These are phyloP conservation scores for Alosa sapidissima DNA, from an alignment of 2,797 vertebrate species.

Conservation along the genomic window DNA sequence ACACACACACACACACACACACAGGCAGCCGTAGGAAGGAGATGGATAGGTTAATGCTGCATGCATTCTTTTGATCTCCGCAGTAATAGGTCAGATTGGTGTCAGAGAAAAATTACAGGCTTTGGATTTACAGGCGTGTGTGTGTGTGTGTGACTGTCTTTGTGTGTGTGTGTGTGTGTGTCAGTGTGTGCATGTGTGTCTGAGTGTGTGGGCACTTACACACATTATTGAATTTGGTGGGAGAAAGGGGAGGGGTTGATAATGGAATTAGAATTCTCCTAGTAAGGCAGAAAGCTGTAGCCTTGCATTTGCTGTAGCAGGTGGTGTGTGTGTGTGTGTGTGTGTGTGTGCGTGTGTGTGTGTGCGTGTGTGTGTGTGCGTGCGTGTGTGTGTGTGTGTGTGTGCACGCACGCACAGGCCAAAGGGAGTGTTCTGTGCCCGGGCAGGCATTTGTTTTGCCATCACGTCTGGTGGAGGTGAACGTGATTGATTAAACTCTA, in stretches of 20 bases:
- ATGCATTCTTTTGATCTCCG: background rate
- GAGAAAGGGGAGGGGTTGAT: background rate
- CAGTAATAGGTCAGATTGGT: slow-evolving; percentile 4
- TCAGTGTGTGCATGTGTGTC: background rate
- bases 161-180: background rate
- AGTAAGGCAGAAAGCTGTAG: background rate
- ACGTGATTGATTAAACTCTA: slow-evolving; percentile 62
- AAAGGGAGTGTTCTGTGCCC: background rate
- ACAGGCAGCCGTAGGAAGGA: background rate
- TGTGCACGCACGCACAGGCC: too few species aligned
- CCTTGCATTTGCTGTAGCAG: background rate
- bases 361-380: too few species aligned
- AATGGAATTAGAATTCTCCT: slow-evolving; percentile 26
- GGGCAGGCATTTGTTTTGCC: slow-evolving; percentile 36
- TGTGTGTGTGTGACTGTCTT: background rate
- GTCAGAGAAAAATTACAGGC: slow-evolving; percentile 15
- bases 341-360: background rate
- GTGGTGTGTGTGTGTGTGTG: background rate
- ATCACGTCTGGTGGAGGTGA: slow-evolving; percentile 32
- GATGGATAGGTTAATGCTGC: background rate
- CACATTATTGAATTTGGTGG: background rate
- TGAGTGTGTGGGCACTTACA: background rate
- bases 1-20: slow-evolving; percentile 37
- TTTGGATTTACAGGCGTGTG: slow-evolving; percentile 11
- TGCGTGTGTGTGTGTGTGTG: too few species aligned